Percentiles rank a stretch among this genome's conserved stretches.
phyloP scores from a whole-genome alignment of 2,797 vertebrate genomes.

The Dromococcyx pavoninus region DNA sequence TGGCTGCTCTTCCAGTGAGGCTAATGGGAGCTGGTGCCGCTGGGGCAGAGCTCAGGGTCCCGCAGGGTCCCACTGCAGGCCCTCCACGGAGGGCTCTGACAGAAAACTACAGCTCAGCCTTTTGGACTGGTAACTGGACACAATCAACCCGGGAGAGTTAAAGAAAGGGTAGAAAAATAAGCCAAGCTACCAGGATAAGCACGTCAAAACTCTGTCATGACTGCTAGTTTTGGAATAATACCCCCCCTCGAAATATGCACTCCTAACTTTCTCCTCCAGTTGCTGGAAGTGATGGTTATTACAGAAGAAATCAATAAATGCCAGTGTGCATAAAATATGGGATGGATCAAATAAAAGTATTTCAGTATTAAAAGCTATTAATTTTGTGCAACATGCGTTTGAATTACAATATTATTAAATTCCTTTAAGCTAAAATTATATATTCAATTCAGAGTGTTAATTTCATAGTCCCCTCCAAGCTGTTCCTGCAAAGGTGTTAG shows the following conservation, averaged over 20 bases:
- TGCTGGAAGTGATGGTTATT: constrained; percentile 54
- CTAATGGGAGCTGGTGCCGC: fast-evolving
- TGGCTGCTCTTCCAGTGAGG: neutral
- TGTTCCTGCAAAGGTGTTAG: constrained; percentile 74
- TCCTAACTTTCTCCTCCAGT: neutral
- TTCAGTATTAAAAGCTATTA: constrained; percentile 69
- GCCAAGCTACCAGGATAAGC: neutral
- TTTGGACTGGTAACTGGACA: neutral
- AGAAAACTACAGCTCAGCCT: neutral
- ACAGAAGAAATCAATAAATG: constrained; percentile 71
- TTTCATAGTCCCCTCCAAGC: constrained; percentile 71
- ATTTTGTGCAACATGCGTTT: constrained; percentile 63
- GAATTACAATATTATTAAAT: constrained; percentile 72
- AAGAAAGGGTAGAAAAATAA: neutral
- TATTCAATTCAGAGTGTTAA: constrained; percentile 72
- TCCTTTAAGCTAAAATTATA: constrained; percentile 67
- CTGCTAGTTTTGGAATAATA: constrained; percentile 12
- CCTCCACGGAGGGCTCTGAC: neutral
- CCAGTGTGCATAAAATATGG: constrained; percentile 54
- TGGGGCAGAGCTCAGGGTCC: neutral
- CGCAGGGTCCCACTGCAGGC: fast-evolving
- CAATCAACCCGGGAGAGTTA: neutral
- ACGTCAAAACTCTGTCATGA: neutral
- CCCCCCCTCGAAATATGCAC: neutral
- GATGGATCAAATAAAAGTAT: constrained; percentile 67